A percentile compares a stretch with the other conserved stretches of the same genome.
Evolutionary conservation across 53 echinoderm and acorn worm genomes (phyloP).

Genomic region (Mesocentrotus franciscanus): DNA sequence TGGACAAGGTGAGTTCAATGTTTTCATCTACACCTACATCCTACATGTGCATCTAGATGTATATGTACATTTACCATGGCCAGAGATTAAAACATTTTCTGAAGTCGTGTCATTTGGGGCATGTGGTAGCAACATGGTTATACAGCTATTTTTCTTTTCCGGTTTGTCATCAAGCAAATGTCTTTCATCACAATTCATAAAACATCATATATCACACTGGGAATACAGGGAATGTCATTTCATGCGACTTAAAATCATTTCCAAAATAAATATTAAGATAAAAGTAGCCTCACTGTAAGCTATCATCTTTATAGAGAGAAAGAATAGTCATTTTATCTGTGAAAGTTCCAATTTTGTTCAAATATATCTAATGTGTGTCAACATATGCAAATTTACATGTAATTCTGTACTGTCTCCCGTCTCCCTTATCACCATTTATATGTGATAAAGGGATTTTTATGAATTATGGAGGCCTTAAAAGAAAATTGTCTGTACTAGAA

Average conservation of each 20-base stretch:
- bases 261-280: background rate
- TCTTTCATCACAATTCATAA: background rate
- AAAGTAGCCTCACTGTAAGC: background rate
- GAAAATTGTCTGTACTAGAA: background rate
- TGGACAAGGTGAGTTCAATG: conserved; percentile 15
- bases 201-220: background rate
- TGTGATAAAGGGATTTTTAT: background rate
- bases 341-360: no score
- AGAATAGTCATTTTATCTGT: background rate
- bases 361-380: no score
- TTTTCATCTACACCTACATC: background rate
- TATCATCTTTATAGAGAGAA: background rate
- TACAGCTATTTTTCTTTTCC: background rate
- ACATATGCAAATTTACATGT: background rate
- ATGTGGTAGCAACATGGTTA: background rate
- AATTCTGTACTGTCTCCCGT: background rate
- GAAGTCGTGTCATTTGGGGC: background rate
- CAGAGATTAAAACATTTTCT: background rate
- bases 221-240: background rate
- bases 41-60: no score
- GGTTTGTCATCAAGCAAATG: background rate
- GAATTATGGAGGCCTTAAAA: background rate
- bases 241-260: background rate
- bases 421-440: background rate
- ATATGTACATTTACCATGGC: no score